A percentile compares a stretch with the other conserved stretches of the same genome.
These are phyloP conservation scores for Buteo buteo DNA, from an alignment of 2,113 vertebrate genomes.

Conservation along the genomic window DNA sequence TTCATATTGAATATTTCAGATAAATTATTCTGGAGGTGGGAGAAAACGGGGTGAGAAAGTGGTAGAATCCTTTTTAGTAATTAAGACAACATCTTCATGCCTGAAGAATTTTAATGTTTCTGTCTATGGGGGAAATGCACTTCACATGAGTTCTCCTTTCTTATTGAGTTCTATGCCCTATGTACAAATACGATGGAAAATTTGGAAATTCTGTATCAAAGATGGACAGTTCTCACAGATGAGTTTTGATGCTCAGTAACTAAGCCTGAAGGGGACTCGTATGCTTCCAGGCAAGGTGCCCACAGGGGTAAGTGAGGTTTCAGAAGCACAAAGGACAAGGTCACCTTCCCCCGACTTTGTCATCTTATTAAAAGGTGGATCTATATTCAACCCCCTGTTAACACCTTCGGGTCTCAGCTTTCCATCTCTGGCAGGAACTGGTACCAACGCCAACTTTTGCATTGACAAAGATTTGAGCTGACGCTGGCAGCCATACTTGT, in stretches of 20 bases:
- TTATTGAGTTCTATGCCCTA: accelerated
- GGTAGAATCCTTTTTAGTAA: not conserved
- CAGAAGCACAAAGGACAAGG: not conserved
- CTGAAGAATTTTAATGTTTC: not conserved
- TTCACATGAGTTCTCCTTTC: not conserved
- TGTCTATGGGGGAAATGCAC: not conserved
- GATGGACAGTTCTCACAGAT: not conserved
- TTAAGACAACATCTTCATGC: not conserved
- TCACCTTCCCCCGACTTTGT: not conserved
- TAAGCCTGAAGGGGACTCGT: accelerated
- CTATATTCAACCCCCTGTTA: not conserved
- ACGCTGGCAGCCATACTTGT: not conserved
- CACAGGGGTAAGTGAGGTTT: not conserved
- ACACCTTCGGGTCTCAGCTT: not conserved
- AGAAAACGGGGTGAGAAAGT: not conserved
- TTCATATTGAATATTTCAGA: not conserved
- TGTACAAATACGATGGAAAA: not conserved
- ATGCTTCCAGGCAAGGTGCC: not conserved
- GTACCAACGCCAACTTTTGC: not conserved
- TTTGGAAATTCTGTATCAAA: not conserved
- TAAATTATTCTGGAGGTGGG: not conserved
- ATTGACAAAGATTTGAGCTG: not conserved
- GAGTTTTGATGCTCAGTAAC: not conserved
- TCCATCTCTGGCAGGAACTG: not conserved
- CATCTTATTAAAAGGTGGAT: not conserved